A percentile compares a stretch with the other conserved stretches of the same genome.
Evolutionary conservation across 2,888 invertebrate species (phyloP).

Genomic region (Sesamia inferens): DNA sequence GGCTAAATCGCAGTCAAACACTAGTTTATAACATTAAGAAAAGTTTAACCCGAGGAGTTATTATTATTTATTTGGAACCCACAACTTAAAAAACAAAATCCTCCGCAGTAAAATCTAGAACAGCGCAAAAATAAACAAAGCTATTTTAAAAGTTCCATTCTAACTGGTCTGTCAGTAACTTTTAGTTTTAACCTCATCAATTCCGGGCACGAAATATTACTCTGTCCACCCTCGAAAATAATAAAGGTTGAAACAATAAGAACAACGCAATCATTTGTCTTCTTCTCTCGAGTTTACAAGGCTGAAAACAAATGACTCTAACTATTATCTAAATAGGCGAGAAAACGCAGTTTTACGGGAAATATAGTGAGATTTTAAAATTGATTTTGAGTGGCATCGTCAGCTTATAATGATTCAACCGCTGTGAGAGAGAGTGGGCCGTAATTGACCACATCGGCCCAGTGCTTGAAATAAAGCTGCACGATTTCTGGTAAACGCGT

Average conservation of each 20-base stretch:
- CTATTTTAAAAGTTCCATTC: background rate
- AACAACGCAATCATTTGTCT: constrained; percentile 35
- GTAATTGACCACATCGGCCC: too few species aligned
- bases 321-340: constrained; percentile 14
- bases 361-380: background rate
- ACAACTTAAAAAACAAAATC: background rate
- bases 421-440: too few species aligned
- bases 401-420: too few species aligned
- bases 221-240: constrained; percentile 41
- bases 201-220: constrained; percentile 29
- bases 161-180: background rate
- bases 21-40: too few species aligned
- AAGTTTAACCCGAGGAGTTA: too few species aligned
- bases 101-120: background rate
- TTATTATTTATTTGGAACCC: too few species aligned
- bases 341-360: background rate
- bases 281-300: constrained; percentile 12
- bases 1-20: too few species aligned
- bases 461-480: too few species aligned
- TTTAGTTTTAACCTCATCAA: constrained; percentile 21
- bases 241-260: constrained; percentile 27
- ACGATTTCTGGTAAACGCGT: too few species aligned
- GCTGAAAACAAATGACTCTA: constrained; percentile 25
- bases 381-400: background rate
- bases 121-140: background rate